phyloP scores from a whole-genome alignment of 2,797 vertebrate species.

The Argyrosomus regius region DNA sequence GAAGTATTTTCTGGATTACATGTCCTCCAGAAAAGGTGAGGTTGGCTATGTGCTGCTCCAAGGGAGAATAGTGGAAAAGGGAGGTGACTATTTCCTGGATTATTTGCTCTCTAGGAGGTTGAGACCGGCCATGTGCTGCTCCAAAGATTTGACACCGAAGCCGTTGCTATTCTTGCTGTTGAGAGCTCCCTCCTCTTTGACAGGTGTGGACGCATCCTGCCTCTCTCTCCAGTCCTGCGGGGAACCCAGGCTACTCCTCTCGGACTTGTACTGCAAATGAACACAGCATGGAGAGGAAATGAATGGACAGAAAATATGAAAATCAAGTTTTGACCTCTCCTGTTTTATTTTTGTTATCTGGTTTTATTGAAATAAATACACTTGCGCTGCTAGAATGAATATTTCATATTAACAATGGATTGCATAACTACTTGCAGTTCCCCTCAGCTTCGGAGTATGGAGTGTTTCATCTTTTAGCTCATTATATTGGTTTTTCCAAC shows the following conservation, averaged over 20 bases:
- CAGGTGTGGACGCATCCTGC: conserved; percentile 80
- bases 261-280: conserved; percentile 84
- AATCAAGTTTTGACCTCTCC: background rate
- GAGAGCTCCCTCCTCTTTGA: conserved; percentile 82
- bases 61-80: conserved; percentile 59
- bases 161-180: conserved; percentile 87
- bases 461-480: background rate
- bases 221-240: conserved; percentile 90
- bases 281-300: conserved; percentile 5
- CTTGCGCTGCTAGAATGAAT: background rate
- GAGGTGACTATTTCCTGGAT: conserved; percentile 39
- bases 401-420: too few relatives aligned
- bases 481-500: background rate
- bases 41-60: conserved; percentile 86
- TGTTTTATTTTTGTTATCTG: background rate
- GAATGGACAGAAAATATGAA: background rate
- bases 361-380: background rate
- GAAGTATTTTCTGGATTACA: conserved; percentile 63
- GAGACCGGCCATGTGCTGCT: conserved; percentile 89
- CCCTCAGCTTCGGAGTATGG: background rate
- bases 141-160: conserved; percentile 88
- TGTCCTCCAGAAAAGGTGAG: conserved; percentile 88
- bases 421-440: background rate
- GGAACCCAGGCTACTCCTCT: conserved; percentile 87
- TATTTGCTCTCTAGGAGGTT: conserved; percentile 92